Conservation (phyloP, 2,113 vertebrate genomes). For the Oreotragus oreotragus region DNA sequence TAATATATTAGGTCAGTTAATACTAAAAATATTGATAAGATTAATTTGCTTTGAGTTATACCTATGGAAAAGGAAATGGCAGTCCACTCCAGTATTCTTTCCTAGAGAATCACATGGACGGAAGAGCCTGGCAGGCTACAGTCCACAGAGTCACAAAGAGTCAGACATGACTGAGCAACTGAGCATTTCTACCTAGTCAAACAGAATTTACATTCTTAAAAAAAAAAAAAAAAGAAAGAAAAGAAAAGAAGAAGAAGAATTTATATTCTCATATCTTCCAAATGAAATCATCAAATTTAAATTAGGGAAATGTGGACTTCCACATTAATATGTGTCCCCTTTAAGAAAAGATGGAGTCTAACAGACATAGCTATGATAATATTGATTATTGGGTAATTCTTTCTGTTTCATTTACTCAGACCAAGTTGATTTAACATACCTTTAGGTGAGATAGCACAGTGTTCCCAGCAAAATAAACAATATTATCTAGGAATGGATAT, state of each 20-base stretch:
- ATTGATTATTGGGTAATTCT: neutral
- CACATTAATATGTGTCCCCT: neutral
- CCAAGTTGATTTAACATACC: neutral
- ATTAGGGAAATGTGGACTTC: neutral
- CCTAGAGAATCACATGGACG: neutral
- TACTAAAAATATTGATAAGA: neutral
- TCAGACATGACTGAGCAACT: neutral
- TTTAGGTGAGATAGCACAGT: neutral
- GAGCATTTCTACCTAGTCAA: neutral
- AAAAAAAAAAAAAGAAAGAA: neutral
- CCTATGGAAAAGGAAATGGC: neutral
- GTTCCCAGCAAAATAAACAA: neutral
- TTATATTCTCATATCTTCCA: neutral
- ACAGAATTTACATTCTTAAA: neutral
- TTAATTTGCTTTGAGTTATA: neutral
- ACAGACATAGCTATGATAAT: neutral
- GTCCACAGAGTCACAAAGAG: neutral
- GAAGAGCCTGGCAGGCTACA: neutral
- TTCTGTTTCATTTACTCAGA: neutral
- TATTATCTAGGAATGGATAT: neutral
- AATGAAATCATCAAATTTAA: neutral
- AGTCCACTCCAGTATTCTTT: neutral
- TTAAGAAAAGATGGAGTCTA: neutral
- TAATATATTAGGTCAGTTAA: neutral
- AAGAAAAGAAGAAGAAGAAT: neutral